Conservation (phyloP, 2,113 vertebrate species). For the Isichthys henryi region DNA sequence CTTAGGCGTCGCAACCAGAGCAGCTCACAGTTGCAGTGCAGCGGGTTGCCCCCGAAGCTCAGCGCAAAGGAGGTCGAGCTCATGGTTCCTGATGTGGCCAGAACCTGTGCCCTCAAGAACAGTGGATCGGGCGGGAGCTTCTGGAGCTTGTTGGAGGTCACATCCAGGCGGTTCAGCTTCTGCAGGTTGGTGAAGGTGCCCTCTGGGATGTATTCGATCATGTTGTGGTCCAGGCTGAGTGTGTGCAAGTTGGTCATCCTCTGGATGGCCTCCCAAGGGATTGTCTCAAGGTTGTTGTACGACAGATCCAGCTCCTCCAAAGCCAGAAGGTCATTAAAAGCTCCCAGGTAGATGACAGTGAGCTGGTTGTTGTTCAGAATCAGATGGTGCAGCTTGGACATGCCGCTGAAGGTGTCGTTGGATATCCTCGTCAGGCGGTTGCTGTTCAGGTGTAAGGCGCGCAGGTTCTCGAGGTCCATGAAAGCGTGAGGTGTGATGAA, state of each 20-base stretch:
- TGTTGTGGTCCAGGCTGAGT: constrained; percentile 93
- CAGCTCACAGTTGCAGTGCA: constrained; percentile 97
- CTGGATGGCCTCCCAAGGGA: constrained; percentile 93
- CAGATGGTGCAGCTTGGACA: constrained; percentile 95
- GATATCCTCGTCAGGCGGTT: constrained; percentile 90
- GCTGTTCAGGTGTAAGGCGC: constrained; percentile 93
- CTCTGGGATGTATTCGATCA: constrained; percentile 93
- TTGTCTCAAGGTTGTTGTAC: constrained; percentile 93
- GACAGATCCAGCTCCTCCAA: constrained; percentile 93
- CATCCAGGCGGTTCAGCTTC: constrained; percentile 93
- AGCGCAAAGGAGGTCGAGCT: constrained; percentile 79
- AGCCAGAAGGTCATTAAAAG: constrained; percentile 89
- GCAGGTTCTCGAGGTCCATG: constrained; percentile 87
- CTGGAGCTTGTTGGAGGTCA: constrained; percentile 96
- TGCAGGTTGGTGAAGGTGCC: constrained; percentile 96
- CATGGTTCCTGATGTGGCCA: constrained; percentile 88
- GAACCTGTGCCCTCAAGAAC: constrained; percentile 86
- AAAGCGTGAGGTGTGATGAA: constrained; percentile 87
- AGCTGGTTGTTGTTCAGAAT: constrained; percentile 98
- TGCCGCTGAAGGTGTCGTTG: constrained; percentile 94
- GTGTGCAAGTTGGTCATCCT: constrained; percentile 94
- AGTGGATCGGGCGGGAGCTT: constrained; percentile 95
- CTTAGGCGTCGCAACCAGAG: constrained; percentile 84
- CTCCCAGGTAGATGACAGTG: constrained; percentile 83
- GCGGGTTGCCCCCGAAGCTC: constrained; percentile 93